Evolutionary conservation across 2,888 invertebrate species (phyloP).

Genomic region (Dynastes maya): DNA sequence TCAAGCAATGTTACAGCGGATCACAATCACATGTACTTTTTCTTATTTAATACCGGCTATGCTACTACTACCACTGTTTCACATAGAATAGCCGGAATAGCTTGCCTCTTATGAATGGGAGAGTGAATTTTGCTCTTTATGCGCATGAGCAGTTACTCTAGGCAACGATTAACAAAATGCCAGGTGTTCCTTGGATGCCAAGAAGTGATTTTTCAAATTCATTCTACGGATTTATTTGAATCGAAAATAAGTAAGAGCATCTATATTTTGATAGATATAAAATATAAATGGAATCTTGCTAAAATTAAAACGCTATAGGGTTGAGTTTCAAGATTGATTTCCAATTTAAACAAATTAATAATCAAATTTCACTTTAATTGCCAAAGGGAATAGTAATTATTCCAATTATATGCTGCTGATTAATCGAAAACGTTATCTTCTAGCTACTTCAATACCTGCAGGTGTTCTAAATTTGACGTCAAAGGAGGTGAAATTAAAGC

Average conservation of each 20-base stretch:
- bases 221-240: too few species aligned
- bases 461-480: neutral
- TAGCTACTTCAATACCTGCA: neutral
- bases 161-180: slow-evolving; percentile 24
- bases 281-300: too few species aligned
- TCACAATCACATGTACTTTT: slow-evolving; percentile 20
- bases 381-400: neutral
- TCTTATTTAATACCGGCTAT: slow-evolving; percentile 23
- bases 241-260: too few species aligned
- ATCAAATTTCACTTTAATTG: neutral
- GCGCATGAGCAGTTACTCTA: slow-evolving; percentile 47
- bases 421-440: neutral
- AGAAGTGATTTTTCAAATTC: neutral
- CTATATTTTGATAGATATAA: too few species aligned
- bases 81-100: slow-evolving; percentile 16
- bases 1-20: neutral
- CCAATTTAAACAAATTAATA: too few species aligned
- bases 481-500: neutral
- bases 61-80: slow-evolving; percentile 46
- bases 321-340: too few species aligned
- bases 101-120: slow-evolving; percentile 56
- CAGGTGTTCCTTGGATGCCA: slow-evolving; percentile 11
- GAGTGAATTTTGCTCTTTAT: slow-evolving; percentile 54
- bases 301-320: too few species aligned
- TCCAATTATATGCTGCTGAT: neutral